Evolutionary conservation across 2,113 vertebrate genomes (phyloP).

Genomic region (Ctenodactylus gundi): DNA sequence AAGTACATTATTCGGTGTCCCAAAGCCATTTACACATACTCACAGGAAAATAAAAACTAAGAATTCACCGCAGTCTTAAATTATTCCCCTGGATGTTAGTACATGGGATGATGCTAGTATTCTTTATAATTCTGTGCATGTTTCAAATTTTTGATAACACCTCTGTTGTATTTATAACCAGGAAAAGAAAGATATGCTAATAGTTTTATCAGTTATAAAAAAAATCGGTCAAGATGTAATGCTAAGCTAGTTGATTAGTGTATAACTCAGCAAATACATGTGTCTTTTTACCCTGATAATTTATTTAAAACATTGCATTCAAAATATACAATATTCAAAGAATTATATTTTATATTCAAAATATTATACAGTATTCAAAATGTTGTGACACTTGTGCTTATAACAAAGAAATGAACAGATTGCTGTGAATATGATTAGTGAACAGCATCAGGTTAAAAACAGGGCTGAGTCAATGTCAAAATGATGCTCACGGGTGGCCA

Average conservation of each 20-base stretch:
- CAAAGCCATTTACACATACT: neutral
- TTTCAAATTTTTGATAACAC: conserved; percentile 17
- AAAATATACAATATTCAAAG: too few species aligned
- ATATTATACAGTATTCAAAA: too few species aligned
- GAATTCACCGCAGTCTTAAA: neutral
- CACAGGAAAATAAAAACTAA: neutral
- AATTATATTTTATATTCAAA: too few species aligned
- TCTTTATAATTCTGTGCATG: neutral
- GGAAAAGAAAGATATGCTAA: conserved; percentile 16
- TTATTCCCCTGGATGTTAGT: neutral
- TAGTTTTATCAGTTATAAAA: neutral
- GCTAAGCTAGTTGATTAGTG: neutral
- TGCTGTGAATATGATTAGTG: neutral
- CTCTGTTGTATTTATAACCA: conserved; percentile 36
- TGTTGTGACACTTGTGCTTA: neutral
- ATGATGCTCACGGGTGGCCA: neutral
- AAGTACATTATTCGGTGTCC: neutral
- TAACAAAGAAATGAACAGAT: neutral
- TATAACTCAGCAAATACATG: neutral
- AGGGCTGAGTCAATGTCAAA: neutral
- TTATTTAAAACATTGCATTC: neutral
- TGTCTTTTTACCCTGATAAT: neutral
- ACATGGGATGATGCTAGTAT: neutral
- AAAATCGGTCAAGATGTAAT: neutral
- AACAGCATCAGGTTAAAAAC: neutral